Evolutionary conservation across 2,113 vertebrate genomes (phyloP).

Genomic region (Ceyx melanurus): DNA sequence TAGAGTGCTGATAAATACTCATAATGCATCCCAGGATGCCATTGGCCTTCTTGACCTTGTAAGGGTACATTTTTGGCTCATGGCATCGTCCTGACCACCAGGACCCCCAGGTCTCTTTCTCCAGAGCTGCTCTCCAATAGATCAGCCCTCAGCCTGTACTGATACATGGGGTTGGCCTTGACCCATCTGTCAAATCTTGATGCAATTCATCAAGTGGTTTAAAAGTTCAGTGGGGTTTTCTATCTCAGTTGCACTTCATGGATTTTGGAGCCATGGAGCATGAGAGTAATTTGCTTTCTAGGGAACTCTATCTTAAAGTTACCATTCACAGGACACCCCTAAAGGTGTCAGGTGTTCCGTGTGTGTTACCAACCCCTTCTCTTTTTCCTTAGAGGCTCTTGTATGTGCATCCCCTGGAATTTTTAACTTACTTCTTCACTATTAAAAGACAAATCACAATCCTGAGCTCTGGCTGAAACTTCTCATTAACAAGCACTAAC

Average conservation of each 20-base stretch:
- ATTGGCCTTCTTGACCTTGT: too few relatives aligned
- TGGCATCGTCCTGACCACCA: too few relatives aligned
- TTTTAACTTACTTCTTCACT: not conserved
- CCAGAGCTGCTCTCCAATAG: too few relatives aligned
- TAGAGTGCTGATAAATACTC: not conserved
- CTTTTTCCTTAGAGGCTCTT: not conserved
- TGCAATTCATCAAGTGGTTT: not conserved
- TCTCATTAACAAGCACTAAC: not conserved
- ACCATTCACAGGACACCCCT: not conserved
- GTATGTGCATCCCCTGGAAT: not conserved
- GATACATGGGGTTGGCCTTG: not conserved
- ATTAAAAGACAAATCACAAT: not conserved
- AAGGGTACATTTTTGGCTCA: too few relatives aligned
- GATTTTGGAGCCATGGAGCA: not conserved
- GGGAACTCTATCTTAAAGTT: not conserved
- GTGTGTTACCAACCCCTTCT: not conserved
- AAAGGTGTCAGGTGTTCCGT: not conserved
- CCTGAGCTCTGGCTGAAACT: not conserved
- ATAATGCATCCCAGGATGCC: too few relatives aligned
- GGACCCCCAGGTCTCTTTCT: too few relatives aligned
- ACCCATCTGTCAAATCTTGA: not conserved
- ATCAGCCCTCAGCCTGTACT: too few relatives aligned
- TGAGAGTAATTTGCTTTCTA: not conserved
- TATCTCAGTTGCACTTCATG: not conserved
- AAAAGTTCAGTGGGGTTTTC: not conserved